Evolutionary conservation across 2,113 vertebrate genomes (phyloP).

Genomic region (Suncus etruscus): DNA sequence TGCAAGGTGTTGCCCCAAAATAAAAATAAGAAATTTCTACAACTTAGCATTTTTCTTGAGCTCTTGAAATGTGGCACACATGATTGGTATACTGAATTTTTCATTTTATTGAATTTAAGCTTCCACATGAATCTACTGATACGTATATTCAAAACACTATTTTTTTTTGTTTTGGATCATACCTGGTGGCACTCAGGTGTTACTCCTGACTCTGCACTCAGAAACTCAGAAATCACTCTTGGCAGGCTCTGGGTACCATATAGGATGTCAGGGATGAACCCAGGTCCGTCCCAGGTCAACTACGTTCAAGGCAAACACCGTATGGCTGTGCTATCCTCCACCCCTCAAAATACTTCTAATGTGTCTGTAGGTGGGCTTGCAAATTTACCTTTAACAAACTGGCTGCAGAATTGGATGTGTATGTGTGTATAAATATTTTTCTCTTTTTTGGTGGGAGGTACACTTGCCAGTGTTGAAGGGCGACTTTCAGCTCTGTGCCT

Average conservation of each 20-base stretch:
- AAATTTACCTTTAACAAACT: slow-evolving; percentile 32
- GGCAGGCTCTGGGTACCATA: no score
- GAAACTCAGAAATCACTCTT: no score
- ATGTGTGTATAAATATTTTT: background rate
- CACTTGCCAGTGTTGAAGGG: no score
- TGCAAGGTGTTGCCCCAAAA: no score
- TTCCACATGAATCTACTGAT: background rate
- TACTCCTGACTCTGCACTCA: no score
- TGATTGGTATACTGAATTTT: slow-evolving; percentile 34
- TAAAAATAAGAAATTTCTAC: background rate
- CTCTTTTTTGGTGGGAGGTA: no score
- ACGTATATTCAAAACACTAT: background rate
- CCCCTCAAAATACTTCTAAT: background rate
- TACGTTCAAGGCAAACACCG: no score
- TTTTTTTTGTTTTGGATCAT: no score
- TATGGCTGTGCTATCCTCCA: no score
- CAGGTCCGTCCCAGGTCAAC: no score
- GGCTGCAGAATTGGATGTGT: background rate
- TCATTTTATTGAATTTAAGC: slow-evolving; percentile 4
- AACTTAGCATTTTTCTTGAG: background rate
- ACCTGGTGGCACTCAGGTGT: no score
- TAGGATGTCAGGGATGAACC: no score
- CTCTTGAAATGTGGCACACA: slow-evolving; percentile 10
- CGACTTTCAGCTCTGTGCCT: background rate
- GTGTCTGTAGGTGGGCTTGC: background rate